Percentiles rank a stretch among this genome's conserved stretches.
phyloP scores from a whole-genome alignment of 2,113 vertebrate genomes.

The Scortum barcoo region DNA sequence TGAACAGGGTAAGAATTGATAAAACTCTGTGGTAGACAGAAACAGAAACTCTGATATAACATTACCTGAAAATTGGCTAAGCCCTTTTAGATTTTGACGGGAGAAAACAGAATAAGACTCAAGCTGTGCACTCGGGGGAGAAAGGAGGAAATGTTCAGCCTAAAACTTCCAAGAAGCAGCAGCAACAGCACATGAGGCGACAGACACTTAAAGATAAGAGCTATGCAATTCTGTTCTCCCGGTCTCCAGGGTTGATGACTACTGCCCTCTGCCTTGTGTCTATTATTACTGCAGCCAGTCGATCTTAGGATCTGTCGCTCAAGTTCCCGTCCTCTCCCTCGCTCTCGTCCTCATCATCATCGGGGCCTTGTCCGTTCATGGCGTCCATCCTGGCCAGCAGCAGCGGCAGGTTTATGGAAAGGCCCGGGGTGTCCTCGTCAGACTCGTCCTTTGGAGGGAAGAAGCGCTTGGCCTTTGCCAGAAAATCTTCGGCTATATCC shows the following conservation, averaged over 20 bases:
- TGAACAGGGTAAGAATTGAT: conserved; percentile 34
- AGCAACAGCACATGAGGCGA: neutral
- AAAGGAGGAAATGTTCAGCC: conserved; percentile 2
- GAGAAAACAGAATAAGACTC: conserved; percentile 22
- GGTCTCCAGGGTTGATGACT: conserved; percentile 47
- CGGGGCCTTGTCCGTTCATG: conserved; percentile 62
- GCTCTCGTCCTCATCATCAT: conserved; percentile 63
- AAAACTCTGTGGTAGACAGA: conserved; percentile 2
- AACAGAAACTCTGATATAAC: neutral
- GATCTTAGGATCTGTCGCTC: conserved; percentile 51
- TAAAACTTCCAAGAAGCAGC: conserved; percentile 41
- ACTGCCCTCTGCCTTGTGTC: conserved; percentile 69
- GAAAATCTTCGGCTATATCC: conserved; percentile 87
- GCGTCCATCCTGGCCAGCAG: conserved; percentile 82
- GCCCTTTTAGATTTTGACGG: conserved; percentile 9
- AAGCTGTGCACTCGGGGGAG: neutral
- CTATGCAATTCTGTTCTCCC: conserved; percentile 5
- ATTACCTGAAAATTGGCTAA: conserved; percentile 16
- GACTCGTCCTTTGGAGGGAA: conserved; percentile 83
- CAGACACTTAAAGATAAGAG: conserved; percentile 27
- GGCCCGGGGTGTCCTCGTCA: conserved; percentile 76
- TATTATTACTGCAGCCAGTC: conserved; percentile 43
- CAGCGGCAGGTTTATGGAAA: conserved; percentile 77
- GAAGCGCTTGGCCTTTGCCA: conserved; percentile 85
- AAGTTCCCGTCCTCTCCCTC: conserved; percentile 58